These are phyloP conservation scores for Beris chalybata DNA, from an alignment of 2,888 invertebrate genomes.

Conservation along the genomic window DNA sequence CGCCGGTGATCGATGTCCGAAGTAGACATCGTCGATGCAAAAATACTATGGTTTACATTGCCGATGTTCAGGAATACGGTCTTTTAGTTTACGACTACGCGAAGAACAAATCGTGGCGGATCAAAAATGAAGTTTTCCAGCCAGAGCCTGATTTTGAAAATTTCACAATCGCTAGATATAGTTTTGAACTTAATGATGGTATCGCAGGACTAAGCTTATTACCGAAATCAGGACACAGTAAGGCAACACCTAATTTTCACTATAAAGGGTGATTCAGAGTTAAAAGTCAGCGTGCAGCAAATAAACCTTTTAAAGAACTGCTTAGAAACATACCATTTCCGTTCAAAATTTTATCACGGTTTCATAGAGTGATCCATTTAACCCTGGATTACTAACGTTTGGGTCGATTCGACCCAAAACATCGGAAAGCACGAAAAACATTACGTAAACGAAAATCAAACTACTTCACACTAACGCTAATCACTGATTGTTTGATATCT, in stretches of 20 bases:
- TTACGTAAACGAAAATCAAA: too few species aligned
- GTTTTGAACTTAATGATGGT: slow-evolving; percentile 71
- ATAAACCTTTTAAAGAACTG: neutral
- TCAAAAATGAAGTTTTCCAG: slow-evolving; percentile 60
- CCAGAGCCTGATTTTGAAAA: slow-evolving; percentile 64
- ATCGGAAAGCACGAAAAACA: too few species aligned
- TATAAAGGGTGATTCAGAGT: too few species aligned
- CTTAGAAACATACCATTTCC: neutral
- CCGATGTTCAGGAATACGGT: slow-evolving; percentile 64
- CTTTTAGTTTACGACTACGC: slow-evolving; percentile 65
- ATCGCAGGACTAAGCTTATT: slow-evolving; percentile 64
- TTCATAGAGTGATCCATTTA: too few species aligned
- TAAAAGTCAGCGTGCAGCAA: neutral
- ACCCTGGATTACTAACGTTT: too few species aligned
- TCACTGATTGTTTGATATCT: too few species aligned
- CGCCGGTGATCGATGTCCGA: slow-evolving; percentile 60
- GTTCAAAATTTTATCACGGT: neutral
- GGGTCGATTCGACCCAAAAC: too few species aligned
- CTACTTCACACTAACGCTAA: too few species aligned
- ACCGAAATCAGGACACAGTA: slow-evolving; percentile 46
- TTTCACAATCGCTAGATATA: slow-evolving; percentile 61
- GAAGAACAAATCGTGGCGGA: slow-evolving; percentile 61
- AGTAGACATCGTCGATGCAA: slow-evolving; percentile 56
- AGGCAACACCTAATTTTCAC: too few species aligned
- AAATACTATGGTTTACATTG: slow-evolving; percentile 64